phyloP scores from a whole-genome alignment of 2,797 vertebrate species.

The Chelidonichthys spinosus region DNA sequence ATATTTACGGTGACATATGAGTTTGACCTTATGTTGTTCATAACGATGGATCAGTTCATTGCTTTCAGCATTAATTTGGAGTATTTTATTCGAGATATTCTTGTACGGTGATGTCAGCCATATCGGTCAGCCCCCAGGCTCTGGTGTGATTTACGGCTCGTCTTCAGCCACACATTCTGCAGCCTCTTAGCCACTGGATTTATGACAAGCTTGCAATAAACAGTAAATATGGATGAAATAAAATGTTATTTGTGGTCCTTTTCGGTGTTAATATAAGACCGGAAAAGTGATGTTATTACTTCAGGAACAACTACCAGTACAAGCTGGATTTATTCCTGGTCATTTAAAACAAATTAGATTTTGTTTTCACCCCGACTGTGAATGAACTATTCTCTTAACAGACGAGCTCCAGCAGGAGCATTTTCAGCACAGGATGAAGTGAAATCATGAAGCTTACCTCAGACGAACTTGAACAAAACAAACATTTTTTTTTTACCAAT shows the following conservation, averaged over 20 bases:
- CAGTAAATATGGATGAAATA: slow-evolving; percentile 25
- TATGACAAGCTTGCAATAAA: slow-evolving; percentile 31
- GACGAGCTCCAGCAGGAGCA: neutral
- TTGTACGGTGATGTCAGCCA: neutral
- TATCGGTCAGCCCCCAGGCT: neutral
- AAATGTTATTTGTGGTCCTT: slow-evolving; percentile 37
- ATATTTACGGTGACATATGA: neutral
- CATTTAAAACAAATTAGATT: neutral
- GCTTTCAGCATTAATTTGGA: neutral
- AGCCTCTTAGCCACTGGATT: slow-evolving; percentile 41
- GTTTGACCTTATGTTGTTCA: neutral
- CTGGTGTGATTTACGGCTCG: slow-evolving; percentile 19
- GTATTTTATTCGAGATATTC: neutral
- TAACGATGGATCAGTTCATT: neutral
- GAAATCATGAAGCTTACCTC: neutral
- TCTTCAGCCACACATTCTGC: slow-evolving; percentile 18
- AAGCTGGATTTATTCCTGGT: slow-evolving; percentile 14
- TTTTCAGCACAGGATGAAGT: neutral
- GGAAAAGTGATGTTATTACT: slow-evolving; percentile 46
- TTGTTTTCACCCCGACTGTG: neutral
- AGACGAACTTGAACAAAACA: neutral
- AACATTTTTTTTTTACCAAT: neutral
- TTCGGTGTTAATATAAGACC: slow-evolving; percentile 38
- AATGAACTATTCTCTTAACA: neutral
- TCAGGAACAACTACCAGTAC: neutral